phyloP scores from a whole-genome alignment of 2,888 invertebrate species.

The Lepidochrysops patricia region DNA sequence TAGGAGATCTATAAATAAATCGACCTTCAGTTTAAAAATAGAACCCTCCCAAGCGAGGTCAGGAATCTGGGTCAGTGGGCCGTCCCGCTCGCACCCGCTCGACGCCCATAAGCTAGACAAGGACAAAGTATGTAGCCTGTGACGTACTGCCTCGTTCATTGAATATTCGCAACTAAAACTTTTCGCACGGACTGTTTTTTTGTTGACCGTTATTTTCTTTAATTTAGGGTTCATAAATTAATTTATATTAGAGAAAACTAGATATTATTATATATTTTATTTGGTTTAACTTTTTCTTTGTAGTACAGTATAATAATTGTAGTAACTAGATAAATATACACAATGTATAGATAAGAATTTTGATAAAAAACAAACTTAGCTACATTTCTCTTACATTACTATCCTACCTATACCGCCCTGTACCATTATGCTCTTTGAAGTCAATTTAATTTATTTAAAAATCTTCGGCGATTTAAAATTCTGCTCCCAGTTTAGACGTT shows the following conservation, averaged over 20 bases:
- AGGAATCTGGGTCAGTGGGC: conserved; percentile 64
- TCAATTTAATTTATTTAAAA: no score
- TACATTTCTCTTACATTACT: no score
- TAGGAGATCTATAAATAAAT: conserved; percentile 58
- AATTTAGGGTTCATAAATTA: not conserved
- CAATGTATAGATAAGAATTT: no score
- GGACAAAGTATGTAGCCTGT: conserved; percentile 43
- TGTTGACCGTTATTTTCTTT: not conserved
- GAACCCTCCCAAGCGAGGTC: conserved; percentile 68
- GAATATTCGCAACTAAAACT: conserved; percentile 42
- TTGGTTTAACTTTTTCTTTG: conserved; percentile 7
- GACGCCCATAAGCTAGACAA: conserved; percentile 28
- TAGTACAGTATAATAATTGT: no score
- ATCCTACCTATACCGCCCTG: no score
- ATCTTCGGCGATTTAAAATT: conserved; percentile 18
- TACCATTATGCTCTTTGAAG: no score
- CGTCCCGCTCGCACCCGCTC: conserved; percentile 37
- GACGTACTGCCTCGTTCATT: conserved; percentile 66
- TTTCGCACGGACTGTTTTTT: conserved; percentile 38
- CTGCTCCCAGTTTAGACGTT: not conserved
- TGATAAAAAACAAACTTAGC: no score
- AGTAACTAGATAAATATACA: no score
- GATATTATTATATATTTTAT: not conserved
- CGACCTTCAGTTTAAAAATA: conserved; percentile 74
- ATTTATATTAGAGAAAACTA: no score